Evolutionary conservation across 1,140 invertebrate species (phyloP).

Genomic region (Drosophila punjabiensis): DNA sequence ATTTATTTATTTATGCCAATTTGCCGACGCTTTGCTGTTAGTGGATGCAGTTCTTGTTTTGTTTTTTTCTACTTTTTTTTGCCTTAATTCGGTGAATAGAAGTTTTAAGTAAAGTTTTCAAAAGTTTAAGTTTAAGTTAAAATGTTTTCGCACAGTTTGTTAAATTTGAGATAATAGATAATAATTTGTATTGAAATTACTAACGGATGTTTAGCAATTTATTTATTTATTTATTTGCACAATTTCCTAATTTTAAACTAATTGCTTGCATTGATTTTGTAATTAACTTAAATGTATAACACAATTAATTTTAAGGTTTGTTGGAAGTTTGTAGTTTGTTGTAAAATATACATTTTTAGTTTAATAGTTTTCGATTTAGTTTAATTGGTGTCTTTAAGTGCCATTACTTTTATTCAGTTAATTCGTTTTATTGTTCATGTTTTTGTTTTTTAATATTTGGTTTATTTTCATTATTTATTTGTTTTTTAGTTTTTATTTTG

Average conservation of each 20-base stretch:
- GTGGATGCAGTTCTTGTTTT: constrained; percentile 28
- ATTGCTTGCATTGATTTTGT: background rate
- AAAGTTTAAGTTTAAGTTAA: no score
- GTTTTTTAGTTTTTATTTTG: background rate
- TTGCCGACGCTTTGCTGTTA: constrained; percentile 61
- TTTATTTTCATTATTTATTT: background rate
- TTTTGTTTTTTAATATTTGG: background rate
- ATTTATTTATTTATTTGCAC: background rate
- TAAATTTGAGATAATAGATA: no score
- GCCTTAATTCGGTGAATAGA: background rate
- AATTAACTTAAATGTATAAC: background rate
- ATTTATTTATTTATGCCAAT: constrained; percentile 80
- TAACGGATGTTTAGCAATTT: background rate
- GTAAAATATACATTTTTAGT: no score
- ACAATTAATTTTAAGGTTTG: background rate
- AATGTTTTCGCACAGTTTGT: no score
- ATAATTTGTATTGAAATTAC: background rate
- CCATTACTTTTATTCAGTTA: background rate
- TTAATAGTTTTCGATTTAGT: background rate
- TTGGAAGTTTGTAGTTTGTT: background rate
- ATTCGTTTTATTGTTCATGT: background rate
- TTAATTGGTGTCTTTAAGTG: background rate
- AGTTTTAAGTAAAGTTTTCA: background rate
- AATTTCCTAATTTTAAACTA: background rate
- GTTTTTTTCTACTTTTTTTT: constrained; percentile 16